Evolutionary conservation across 2,113 vertebrate genomes (phyloP).

Genomic region (Dasyornis broadbenti): DNA sequence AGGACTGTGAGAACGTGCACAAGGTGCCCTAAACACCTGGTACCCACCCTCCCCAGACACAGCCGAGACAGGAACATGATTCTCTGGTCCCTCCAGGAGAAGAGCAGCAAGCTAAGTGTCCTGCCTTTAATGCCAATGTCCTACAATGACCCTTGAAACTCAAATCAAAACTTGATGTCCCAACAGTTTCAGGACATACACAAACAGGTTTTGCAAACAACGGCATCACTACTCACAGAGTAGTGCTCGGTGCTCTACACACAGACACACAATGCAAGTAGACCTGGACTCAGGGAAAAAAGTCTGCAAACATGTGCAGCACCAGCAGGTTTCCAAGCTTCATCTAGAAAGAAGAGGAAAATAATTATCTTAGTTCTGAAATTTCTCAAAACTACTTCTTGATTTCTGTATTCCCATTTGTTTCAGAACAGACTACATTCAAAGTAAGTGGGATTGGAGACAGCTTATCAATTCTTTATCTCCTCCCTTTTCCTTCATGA

Average conservation of each 20-base stretch:
- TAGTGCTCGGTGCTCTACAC: not conserved
- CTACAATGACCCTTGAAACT: not conserved
- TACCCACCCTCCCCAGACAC: not conserved
- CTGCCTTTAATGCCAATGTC: not conserved
- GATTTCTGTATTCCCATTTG: not conserved
- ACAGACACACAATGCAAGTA: rapidly evolving
- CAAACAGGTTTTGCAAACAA: not conserved
- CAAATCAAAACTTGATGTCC: not conserved
- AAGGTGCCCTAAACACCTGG: not conserved
- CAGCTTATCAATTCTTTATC: not conserved
- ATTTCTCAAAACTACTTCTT: not conserved
- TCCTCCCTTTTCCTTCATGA: not conserved
- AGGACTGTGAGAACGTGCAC: not conserved
- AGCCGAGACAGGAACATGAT: rapidly evolving
- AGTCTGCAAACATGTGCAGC: not conserved
- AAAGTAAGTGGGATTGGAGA: not conserved
- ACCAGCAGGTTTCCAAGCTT: not conserved
- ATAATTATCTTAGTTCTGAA: not conserved
- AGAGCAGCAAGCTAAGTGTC: not conserved
- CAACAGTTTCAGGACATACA: not conserved
- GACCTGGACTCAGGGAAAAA: not conserved
- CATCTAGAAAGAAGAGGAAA: not conserved
- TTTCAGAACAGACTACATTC: not conserved
- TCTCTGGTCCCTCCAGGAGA: not conserved
- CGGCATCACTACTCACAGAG: not conserved